phyloP scores from a whole-genome alignment of 2,888 invertebrate species.

The Latrodectus elegans region DNA sequence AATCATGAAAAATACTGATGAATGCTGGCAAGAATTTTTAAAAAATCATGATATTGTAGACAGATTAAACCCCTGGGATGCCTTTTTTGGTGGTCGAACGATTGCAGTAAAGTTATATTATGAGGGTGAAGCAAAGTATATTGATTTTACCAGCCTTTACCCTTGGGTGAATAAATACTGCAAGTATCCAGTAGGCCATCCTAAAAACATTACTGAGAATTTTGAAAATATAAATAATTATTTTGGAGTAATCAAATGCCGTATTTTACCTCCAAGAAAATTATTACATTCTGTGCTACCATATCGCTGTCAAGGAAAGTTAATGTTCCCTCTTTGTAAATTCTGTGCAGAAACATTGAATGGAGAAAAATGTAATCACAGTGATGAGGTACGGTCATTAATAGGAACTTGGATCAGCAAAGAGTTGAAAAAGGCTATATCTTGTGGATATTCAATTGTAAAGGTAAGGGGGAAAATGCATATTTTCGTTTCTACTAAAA shows the following conservation, averaged over 20 bases:
- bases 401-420: conserved; percentile 8
- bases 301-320: neutral
- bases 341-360: neutral
- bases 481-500: neutral
- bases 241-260: conserved; percentile 9
- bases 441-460: neutral
- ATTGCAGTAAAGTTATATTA: neutral
- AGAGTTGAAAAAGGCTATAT: neutral
- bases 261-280: neutral
- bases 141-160: neutral
- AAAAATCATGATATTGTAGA: neutral
- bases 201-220: neutral
- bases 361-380: neutral
- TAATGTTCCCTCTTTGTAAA: conserved; percentile 3
- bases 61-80: conserved; percentile 1
- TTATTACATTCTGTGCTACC: neutral
- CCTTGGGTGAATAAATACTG: conserved; percentile 17
- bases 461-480: neutral
- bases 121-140: neutral
- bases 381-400: neutral
- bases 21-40: neutral
- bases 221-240: neutral
- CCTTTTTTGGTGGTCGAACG: conserved; percentile 12
- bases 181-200: conserved; percentile 15
- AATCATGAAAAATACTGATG: neutral